A percentile compares a stretch with the other conserved stretches of the same genome.
Evolutionary conservation across 1,140 invertebrate species (phyloP).

Genomic region (Heliconius himera): DNA sequence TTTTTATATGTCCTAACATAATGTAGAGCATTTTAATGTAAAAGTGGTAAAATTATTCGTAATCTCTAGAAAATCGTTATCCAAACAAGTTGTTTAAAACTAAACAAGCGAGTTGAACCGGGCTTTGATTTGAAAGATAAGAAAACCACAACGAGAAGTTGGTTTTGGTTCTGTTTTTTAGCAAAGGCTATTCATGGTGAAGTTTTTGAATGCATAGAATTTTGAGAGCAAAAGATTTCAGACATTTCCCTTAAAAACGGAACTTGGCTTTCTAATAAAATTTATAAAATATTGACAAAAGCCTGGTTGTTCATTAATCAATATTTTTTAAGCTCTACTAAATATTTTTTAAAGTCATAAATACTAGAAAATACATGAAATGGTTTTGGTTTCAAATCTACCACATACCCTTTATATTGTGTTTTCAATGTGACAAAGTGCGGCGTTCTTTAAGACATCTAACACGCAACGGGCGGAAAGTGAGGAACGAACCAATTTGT

Average conservation of each 20-base stretch:
- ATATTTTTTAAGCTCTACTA: not conserved
- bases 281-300: not conserved
- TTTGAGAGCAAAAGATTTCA: slow-evolving; percentile 13
- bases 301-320: not conserved
- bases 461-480: slow-evolving; percentile 4
- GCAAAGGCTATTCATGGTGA: slow-evolving; percentile 12
- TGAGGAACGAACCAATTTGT: not conserved
- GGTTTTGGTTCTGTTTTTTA: slow-evolving; percentile 14
- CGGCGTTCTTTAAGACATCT: not conserved
- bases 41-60: not conserved
- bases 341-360: not conserved
- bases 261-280: not conserved
- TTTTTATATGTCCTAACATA: too few relatives aligned
- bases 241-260: slow-evolving; percentile 9
- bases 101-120: slow-evolving; percentile 12
- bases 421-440: not conserved
- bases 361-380: not conserved
- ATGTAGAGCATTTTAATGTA: too few relatives aligned
- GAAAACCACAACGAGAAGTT: slow-evolving; percentile 20
- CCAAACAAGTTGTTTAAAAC: slow-evolving; percentile 6
- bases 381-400: not conserved
- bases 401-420: not conserved
- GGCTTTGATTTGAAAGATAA: slow-evolving; percentile 21
- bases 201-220: slow-evolving; percentile 17
- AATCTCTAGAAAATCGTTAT: slow-evolving; percentile 4